Conservation (phyloP, 2,888 invertebrate species). For the Pimpla rufipes region DNA sequence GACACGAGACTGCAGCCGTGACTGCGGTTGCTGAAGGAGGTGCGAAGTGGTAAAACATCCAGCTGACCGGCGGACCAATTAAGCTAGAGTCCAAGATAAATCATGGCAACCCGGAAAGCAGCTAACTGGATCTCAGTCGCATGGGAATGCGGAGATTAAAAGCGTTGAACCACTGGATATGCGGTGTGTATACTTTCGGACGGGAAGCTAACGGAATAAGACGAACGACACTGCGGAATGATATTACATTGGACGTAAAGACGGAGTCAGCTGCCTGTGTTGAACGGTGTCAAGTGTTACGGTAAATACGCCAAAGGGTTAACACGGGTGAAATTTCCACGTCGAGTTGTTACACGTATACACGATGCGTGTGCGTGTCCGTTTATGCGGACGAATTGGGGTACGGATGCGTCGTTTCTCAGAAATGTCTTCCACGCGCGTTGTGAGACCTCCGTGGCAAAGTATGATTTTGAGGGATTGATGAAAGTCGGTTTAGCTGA, state of each 20-base stretch:
- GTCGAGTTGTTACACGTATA: not conserved
- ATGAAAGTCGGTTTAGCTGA: not conserved
- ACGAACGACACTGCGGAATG: not conserved
- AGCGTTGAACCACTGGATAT: not conserved
- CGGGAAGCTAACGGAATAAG: not conserved
- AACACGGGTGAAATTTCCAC: too few relatives aligned
- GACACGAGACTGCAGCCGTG: not conserved
- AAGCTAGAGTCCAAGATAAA: conserved; percentile 32
- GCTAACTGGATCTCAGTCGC: not conserved
- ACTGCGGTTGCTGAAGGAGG: not conserved
- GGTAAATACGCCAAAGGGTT: too few relatives aligned
- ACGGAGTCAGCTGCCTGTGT: too few relatives aligned
- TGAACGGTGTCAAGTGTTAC: too few relatives aligned
- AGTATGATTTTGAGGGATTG: conserved; percentile 1
- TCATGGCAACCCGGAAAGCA: not conserved
- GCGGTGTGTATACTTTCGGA: not conserved
- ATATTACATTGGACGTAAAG: not conserved
- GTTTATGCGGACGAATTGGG: not conserved
- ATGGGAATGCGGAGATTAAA: not conserved
- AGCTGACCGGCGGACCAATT: conserved; percentile 44
- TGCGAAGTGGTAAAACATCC: not conserved
- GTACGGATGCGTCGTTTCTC: not conserved
- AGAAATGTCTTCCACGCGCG: conserved; percentile 4
- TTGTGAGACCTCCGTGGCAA: not conserved
- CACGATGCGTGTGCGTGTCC: not conserved